A percentile compares a stretch with the other conserved stretches of the same genome.
These are phyloP conservation scores for Cepphus grylle DNA, from an alignment of 2,113 vertebrate species.

Conservation along the genomic window DNA sequence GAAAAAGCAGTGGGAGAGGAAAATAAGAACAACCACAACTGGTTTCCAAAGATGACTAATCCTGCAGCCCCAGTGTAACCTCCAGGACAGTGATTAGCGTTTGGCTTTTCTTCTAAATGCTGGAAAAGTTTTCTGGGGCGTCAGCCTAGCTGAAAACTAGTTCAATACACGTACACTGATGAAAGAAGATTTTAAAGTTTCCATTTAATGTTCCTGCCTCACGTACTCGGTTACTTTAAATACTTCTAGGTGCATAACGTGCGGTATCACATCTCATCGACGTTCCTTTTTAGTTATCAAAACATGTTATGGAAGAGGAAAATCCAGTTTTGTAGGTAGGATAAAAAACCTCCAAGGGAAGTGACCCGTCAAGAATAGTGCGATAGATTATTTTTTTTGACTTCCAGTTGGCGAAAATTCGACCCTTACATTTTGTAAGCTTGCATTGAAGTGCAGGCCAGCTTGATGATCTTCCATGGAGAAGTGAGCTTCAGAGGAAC, in stretches of 20 bases:
- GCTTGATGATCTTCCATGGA: not conserved
- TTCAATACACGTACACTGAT: not conserved
- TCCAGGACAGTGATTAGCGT: slow-evolving; percentile 9
- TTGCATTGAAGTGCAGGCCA: not conserved
- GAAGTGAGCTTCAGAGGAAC: not conserved
- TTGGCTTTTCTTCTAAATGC: slow-evolving; percentile 22
- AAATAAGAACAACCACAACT: slow-evolving; percentile 40
- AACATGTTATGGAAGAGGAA: not conserved
- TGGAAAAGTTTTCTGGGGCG: slow-evolving; percentile 22
- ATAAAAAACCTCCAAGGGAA: not conserved
- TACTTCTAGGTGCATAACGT: not conserved
- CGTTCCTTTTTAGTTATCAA: not conserved
- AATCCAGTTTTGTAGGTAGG: not conserved
- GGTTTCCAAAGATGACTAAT: slow-evolving; percentile 54
- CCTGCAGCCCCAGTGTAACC: not conserved
- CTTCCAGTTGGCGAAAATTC: not conserved
- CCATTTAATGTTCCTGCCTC: not conserved
- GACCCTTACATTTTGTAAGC: not conserved
- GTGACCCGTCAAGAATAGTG: not conserved
- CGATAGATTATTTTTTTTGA: not conserved
- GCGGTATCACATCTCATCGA: not conserved
- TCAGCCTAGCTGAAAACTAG: slow-evolving; percentile 9
- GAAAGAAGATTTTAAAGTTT: not conserved
- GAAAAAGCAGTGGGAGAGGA: slow-evolving; percentile 50
- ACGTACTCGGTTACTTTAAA: not conserved